Conservation (phyloP, 2,113 vertebrate genomes). For the Candoia aspera region DNA sequence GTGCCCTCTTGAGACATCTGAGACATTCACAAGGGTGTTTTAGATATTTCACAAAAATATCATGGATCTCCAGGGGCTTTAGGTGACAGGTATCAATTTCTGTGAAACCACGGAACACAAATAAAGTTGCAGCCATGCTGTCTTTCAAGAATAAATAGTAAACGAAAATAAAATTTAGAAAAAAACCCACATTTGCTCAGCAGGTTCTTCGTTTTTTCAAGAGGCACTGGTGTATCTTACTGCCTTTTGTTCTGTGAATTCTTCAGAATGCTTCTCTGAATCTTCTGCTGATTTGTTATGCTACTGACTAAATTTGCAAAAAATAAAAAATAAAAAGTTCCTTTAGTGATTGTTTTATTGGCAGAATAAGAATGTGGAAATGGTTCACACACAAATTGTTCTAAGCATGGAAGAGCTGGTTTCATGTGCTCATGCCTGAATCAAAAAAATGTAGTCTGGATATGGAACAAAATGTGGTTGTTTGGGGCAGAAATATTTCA, state of each 20-base stretch:
- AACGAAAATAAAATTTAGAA: constrained; percentile 20
- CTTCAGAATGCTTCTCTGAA: constrained; percentile 32
- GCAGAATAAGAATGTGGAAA: neutral
- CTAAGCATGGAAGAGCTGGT: neutral
- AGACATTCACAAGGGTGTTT: neutral
- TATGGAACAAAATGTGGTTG: neutral
- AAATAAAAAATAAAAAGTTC: neutral
- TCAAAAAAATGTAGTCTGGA: neutral
- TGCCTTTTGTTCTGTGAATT: constrained; percentile 48
- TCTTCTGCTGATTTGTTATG: constrained; percentile 42
- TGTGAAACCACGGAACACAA: neutral
- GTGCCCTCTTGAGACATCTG: neutral
- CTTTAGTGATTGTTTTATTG: neutral
- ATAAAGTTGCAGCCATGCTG: neutral
- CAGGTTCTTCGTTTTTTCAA: constrained; percentile 10
- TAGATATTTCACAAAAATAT: neutral
- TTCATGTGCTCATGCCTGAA: neutral
- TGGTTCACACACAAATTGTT: neutral
- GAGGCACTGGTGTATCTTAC: neutral
- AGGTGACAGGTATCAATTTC: neutral
- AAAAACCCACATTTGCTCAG: constrained; percentile 6
- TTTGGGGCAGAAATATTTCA: neutral
- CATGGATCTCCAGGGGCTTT: neutral
- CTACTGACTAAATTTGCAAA: constrained; percentile 57
- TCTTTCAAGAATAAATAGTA: constrained; percentile 32